phyloP scores from a whole-genome alignment of 2,113 vertebrate genomes.

The Marmota monax region DNA sequence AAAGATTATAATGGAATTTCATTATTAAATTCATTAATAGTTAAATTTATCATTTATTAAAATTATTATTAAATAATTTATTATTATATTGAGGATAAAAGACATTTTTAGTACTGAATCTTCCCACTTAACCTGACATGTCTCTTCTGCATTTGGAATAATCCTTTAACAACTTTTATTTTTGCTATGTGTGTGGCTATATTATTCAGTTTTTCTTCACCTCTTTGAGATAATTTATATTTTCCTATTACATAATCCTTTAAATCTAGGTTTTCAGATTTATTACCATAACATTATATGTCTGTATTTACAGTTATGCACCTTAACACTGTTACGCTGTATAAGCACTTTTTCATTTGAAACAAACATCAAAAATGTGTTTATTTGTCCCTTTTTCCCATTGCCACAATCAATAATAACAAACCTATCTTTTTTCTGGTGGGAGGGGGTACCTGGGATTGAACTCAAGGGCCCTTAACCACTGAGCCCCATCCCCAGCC shows the following conservation, averaged over 20 bases:
- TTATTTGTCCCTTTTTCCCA: neutral
- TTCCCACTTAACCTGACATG: neutral
- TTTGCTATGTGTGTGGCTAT: neutral
- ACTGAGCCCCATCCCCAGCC: too few species aligned
- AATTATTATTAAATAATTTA: constrained; percentile 18
- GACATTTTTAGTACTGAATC: constrained; percentile 37
- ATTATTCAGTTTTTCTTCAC: neutral
- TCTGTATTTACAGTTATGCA: neutral
- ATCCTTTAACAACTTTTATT: neutral
- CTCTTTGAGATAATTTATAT: neutral
- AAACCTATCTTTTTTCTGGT: too few species aligned
- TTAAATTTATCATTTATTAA: too few species aligned
- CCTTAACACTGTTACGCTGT: neutral
- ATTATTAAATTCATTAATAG: too few species aligned
- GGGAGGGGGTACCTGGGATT: too few species aligned
- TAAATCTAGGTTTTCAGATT: neutral
- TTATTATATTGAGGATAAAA: constrained; percentile 22
- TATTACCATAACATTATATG: neutral
- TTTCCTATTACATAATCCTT: neutral
- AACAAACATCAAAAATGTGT: neutral
- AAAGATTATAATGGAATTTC: constrained; percentile 48
- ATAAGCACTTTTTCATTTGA: neutral
- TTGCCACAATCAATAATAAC: too few species aligned
- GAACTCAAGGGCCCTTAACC: too few species aligned
- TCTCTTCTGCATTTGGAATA: neutral